Base-by-base conservation (phyloP, 1,140 invertebrate genomes). In the Nephotettix cincticeps region DNA sequence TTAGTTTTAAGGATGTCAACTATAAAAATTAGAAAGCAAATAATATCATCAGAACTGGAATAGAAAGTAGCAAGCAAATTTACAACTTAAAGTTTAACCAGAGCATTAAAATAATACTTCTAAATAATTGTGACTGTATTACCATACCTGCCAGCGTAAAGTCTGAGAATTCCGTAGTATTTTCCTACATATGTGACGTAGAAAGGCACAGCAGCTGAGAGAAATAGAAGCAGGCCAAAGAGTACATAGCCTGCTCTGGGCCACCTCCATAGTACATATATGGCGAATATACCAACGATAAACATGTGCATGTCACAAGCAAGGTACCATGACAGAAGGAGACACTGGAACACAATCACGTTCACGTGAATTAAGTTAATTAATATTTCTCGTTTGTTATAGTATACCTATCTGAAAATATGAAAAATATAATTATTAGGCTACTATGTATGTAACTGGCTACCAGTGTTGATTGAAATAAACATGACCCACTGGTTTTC, bases 271-370 rank as follows among this genome's bases (percentile, higher is more conserved):
- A 72, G 11, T 6, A 67, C 17, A 21, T 75, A 73, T 14, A 87
- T 69, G n/a, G 90, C 77, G 1, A 89, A 75, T 0, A 86, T 81
- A 11, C 86, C 82, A 1, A 75, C 17, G n/a, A 86, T 77, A 74
- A 87, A 89, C 69, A 88, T 84, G 74, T 88, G 86, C 79, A 88
- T 86, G 74, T 91, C 89, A 71, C 85, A 84, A 1, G 88, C 85
- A 63, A 91, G 74, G 74, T 89, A 91, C 89, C 88, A 91, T 0
- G 85, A 81, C 83, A 86, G 87, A 9, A 83, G 81, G 81, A 89
- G 82, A 77, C 89, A 90, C 86, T 84, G 73, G 56, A 82, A 81
- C 28, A 65, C 4, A 36, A 36, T n/a, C n/a, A n/a, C n/a, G n/a
- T n/a, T n/a, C n/a, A n/a, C n/a, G n/a, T n/a, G n/a, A n/a, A n/a